Conservation (phyloP, 1,140 invertebrate genomes). For the Palaemon carinicauda region DNA sequence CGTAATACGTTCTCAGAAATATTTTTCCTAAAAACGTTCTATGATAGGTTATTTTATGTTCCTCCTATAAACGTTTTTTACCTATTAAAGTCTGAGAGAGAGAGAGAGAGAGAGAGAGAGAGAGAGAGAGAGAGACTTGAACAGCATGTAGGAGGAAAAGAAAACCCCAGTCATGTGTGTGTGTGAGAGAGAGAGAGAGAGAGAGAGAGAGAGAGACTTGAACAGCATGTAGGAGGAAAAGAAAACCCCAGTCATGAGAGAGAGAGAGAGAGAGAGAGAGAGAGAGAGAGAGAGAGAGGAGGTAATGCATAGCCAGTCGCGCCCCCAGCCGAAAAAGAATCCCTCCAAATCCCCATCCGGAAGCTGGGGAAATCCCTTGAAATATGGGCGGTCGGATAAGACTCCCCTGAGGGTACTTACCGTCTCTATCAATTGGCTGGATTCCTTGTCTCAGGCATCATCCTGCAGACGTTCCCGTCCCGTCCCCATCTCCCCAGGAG, state of each 20-base stretch:
- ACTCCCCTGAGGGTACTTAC: neutral
- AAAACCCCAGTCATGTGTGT: neutral
- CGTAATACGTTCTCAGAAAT: no score
- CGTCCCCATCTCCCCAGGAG: no score
- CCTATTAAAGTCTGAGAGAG: neutral
- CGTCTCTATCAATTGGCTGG: constrained; percentile 18
- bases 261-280: neutral
- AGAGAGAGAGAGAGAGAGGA: neutral
- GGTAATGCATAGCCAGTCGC: neutral
- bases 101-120: constrained; percentile 24
- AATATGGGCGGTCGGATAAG: neutral
- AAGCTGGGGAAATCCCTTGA: neutral
- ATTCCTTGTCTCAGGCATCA: neutral
- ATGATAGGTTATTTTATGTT: no score
- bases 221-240: neutral
- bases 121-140: neutral
- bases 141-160: no score
- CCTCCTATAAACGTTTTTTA: no score
- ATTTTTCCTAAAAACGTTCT: no score
- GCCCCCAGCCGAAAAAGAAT: neutral
- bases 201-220: neutral
- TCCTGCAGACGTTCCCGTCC: no score
- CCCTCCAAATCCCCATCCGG: no score
- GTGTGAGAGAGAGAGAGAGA: neutral
- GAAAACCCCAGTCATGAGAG: neutral